Conservation (phyloP, 2,113 vertebrate genomes). For the Gymnobelideus leadbeateri region DNA sequence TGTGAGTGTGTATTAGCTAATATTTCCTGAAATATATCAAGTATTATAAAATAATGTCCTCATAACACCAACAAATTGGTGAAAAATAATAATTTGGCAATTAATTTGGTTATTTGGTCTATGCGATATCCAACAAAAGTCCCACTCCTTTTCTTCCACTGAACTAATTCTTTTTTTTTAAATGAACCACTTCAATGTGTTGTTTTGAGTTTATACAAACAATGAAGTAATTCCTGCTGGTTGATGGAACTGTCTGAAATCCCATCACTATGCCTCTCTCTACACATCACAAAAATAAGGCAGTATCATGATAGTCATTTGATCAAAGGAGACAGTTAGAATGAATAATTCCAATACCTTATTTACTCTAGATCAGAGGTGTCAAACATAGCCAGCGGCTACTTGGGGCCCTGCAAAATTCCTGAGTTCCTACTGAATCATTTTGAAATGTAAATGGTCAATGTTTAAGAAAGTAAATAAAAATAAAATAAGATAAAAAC, state of each 20-base stretch:
- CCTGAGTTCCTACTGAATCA: neutral
- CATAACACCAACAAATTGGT: neutral
- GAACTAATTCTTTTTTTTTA: neutral
- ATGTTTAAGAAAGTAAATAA: neutral
- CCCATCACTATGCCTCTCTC: neutral
- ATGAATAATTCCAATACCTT: neutral
- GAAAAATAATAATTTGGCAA: neutral
- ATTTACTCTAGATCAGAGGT: neutral
- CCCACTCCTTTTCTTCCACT: neutral
- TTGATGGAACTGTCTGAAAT: neutral
- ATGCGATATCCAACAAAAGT: neutral
- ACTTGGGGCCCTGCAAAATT: neutral
- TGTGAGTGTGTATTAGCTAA: neutral
- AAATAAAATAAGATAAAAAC: neutral
- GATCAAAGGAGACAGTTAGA: neutral
- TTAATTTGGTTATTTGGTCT: neutral
- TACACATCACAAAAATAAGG: neutral
- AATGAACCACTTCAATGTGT: neutral
- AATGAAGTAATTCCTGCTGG: neutral
- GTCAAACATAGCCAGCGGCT: neutral
- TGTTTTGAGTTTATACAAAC: neutral
- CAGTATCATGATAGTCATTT: neutral
- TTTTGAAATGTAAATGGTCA: neutral
- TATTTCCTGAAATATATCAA: neutral
- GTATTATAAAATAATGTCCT: neutral